Evolutionary conservation across 2,888 invertebrate genomes (phyloP).

Genomic region (Lycia hirtaria): DNA sequence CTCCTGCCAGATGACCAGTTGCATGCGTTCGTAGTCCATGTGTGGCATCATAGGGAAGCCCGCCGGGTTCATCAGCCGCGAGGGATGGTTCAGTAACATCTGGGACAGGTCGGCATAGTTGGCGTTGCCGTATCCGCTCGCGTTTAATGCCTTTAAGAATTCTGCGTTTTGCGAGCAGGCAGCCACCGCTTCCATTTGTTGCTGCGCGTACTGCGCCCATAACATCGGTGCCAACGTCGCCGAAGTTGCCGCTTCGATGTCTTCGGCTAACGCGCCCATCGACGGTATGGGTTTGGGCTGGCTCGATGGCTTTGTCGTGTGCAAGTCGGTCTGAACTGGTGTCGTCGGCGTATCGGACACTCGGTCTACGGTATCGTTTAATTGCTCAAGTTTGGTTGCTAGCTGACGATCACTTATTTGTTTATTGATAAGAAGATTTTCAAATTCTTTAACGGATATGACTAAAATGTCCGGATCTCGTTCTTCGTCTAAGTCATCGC

Average conservation of each 20-base stretch:
- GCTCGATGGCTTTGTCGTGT: slow-evolving; percentile 57
- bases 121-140: slow-evolving; percentile 75
- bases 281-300: slow-evolving; percentile 70
- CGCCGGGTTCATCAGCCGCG: slow-evolving; percentile 73
- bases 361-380: slow-evolving; percentile 3
- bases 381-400: background rate
- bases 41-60: slow-evolving; percentile 74
- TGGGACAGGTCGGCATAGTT: slow-evolving; percentile 82
- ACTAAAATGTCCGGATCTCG: slow-evolving; percentile 92
- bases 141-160: slow-evolving; percentile 84
- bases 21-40: slow-evolving; percentile 84
- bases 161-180: slow-evolving; percentile 85
- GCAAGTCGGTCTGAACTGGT: slow-evolving; percentile 35
- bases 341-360: slow-evolving; percentile 40
- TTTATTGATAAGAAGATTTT: slow-evolving; percentile 71
- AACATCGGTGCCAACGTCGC: slow-evolving; percentile 90
- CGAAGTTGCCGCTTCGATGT: slow-evolving; percentile 89
- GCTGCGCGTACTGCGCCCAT: slow-evolving; percentile 87
- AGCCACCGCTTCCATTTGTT: slow-evolving; percentile 86
- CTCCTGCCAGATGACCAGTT: slow-evolving; percentile 90
- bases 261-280: slow-evolving; percentile 83
- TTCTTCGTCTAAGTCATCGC: slow-evolving; percentile 56
- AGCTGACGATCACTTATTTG: background rate
- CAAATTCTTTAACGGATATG: slow-evolving; percentile 89
- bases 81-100: slow-evolving; percentile 72